These are phyloP conservation scores for Channa maculata DNA, from an alignment of 2,113 vertebrate genomes.

Conservation along the genomic window DNA sequence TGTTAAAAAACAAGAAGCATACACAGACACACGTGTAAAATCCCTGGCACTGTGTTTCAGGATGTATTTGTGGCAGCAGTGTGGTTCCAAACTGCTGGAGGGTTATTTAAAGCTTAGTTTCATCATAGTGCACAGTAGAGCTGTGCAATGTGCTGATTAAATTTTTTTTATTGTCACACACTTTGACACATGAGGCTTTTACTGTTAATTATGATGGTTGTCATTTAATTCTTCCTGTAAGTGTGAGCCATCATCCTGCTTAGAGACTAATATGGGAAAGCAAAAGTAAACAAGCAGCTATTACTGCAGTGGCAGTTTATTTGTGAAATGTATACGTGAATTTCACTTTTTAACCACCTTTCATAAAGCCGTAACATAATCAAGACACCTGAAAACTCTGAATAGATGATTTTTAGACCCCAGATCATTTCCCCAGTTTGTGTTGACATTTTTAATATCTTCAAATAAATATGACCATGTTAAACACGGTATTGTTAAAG, in stretches of 20 bases:
- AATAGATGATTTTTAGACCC: too few species aligned
- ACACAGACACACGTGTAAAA: not conserved
- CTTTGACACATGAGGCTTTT: constrained; percentile 17
- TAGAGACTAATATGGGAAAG: constrained; percentile 1
- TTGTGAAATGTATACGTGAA: not conserved
- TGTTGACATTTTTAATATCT: not conserved
- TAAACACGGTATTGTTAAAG: not conserved
- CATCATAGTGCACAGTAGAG: not conserved
- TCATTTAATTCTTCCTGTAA: constrained; percentile 28
- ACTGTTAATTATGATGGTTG: constrained; percentile 10
- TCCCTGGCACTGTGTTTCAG: not conserved
- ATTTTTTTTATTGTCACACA: constrained; percentile 11
- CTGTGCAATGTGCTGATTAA: constrained; percentile 12
- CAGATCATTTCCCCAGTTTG: too few species aligned
- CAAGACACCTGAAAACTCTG: not conserved
- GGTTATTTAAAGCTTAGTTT: not conserved
- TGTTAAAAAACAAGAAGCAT: not conserved
- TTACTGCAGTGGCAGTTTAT: not conserved
- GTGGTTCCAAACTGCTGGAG: not conserved
- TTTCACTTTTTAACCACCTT: not conserved
- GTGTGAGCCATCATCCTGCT: constrained; percentile 14
- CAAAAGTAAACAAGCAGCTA: constrained; percentile 22
- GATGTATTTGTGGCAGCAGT: not conserved
- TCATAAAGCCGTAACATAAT: too few species aligned
- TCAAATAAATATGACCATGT: not conserved